Evolutionary conservation across 2,888 invertebrate genomes (phyloP), one percentile per base, ranked within the genome.

Genomic region (Troilus luridus): DNA sequence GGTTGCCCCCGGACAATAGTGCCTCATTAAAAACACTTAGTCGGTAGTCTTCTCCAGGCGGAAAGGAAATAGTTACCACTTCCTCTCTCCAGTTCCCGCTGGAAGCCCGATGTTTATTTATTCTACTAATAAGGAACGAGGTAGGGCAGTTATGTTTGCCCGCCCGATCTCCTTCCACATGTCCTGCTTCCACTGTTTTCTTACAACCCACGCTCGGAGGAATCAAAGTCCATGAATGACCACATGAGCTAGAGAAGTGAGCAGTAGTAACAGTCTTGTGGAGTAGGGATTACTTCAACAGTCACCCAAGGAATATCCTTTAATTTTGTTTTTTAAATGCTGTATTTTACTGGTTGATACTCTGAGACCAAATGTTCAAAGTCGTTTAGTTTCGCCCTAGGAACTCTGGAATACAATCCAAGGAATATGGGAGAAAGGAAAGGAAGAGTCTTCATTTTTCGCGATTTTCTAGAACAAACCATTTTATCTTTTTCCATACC

Each of bases 1-100:
- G 9, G 56, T 60, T 85, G 85, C 10, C 10, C 14, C 67, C 3
- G 56, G 27, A 89, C 89, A 89, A 89, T 89, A 62, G 56, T 14
- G 62, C 67, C 67, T 89, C 89, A 56, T 89, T 89, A 89, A 89
- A 89, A 89, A 89, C 89, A 89, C 89, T 89, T 89, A 89, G 64
- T 89, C 89, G 67, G 89, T 89, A 56, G 89, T 64, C 41, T 89
- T 67, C 27, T 41, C 41, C n/a, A 24, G 41, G 60, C 60, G 88
- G 88, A 88, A 88, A 62, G 60, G 60, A 60, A 60, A 60, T 88
- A 41, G 62, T 89, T 62, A 89, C 89, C 41, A 89, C 56, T 89
- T 89, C 89, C 89, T 89, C 56, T 62, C 89, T 64, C 72, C 8
- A 77, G 17, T 17, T 77, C 72, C 41, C 72, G 14, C 9, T 77